Base-by-base conservation (phyloP, 2,888 invertebrate genomes). In the Odontocolon sp. region DNA sequence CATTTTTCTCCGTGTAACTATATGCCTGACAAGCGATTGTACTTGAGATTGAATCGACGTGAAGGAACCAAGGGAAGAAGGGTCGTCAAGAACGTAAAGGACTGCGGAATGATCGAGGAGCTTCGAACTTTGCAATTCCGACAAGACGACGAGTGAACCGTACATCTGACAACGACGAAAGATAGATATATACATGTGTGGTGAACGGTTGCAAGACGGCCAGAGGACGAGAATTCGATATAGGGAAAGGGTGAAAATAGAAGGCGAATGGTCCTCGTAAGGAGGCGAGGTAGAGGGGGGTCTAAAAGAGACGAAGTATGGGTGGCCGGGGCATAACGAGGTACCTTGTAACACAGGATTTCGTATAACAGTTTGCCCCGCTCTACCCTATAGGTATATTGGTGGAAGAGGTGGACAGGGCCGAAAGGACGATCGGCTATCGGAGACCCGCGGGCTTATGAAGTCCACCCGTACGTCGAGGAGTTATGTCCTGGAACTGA, bases 401-500 rank as follows among this genome's bases (percentile, higher is more conserved):
- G 23, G 6, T 6, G 36, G 14, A 26, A 31, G 11, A 57, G 40
- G 36, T 9, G 63, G 50, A 64, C 63, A 64, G 52, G 59, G 66
- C 33, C 77, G 66, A 73, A 54, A 77, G 74, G 66, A 77, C 70
- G 78, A 72, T 77, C 75, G 73, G 59, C 80, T 71, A 71, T 75
- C 78, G 61, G 40, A 63, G 63, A 61, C 47, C 72, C 63, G 70
- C 70, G 74, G 72, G 77, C 72, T 72, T 72, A 77, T 68, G 64
- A 64, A 63, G 72, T 68, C 68, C 68, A 57, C 52, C 63, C 72
- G 59, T 72, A 72, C 69, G 74, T 69, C 61, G 67, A 47, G 78
- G 78, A 83, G 81, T 84, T 84, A 82, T 81, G 76, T 77, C 69
- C 64, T 79, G 76, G 80, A 82, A 79, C 81, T 79, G 81, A 83